These are phyloP conservation scores for Ferdinandea cuprea DNA, from an alignment of 2,888 invertebrate genomes.

Conservation along the genomic window DNA sequence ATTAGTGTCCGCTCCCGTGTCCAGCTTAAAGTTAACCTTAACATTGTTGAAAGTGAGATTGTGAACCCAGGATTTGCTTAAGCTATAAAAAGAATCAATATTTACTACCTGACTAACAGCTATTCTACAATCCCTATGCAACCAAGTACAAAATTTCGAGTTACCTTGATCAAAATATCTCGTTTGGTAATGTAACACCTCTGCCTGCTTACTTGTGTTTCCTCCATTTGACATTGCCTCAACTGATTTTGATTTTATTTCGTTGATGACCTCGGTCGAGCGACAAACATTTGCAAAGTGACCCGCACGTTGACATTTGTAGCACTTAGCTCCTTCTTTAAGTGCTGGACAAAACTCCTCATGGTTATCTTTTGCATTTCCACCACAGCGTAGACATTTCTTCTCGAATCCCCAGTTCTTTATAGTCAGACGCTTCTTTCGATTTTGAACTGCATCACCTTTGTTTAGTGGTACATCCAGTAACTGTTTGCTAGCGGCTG, in stretches of 20 bases:
- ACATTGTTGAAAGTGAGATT: constrained; percentile 33
- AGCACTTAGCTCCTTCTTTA: constrained; percentile 25
- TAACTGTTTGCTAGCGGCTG: constrained; percentile 34
- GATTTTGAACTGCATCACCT: constrained; percentile 11
- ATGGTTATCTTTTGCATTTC: constrained; percentile 21
- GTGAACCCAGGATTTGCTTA: constrained; percentile 21
- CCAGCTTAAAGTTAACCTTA: constrained; percentile 46
- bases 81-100: constrained; percentile 25
- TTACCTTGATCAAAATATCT: constrained; percentile 34
- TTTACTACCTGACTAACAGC: constrained; percentile 21
- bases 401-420: constrained; percentile 26
- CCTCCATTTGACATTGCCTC: constrained; percentile 9
- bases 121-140: constrained; percentile 40
- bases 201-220: neutral
- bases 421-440: constrained; percentile 6
- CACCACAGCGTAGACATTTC: constrained; percentile 35
- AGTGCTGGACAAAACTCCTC: constrained; percentile 25
- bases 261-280: neutral
- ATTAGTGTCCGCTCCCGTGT: constrained; percentile 54
- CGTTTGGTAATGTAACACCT: constrained; percentile 10
- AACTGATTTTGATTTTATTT: neutral
- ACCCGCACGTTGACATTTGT: constrained; percentile 23
- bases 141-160: constrained; percentile 40
- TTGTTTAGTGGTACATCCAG: constrained; percentile 31
- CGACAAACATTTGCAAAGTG: constrained; percentile 30